phyloP scores from a whole-genome alignment of 2,113 vertebrate species.

The Naja naja region DNA sequence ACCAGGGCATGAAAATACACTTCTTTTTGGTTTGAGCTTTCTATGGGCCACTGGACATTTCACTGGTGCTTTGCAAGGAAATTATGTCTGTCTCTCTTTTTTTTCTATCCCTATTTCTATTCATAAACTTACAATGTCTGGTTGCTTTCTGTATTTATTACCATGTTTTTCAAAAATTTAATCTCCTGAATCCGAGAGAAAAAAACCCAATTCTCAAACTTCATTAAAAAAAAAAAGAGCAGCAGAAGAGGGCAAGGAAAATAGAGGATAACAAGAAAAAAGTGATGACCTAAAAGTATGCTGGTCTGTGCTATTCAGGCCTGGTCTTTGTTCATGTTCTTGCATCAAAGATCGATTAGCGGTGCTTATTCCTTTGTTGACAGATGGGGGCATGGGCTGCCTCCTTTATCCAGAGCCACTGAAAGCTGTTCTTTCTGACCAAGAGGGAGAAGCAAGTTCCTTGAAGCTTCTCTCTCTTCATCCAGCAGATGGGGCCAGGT shows the following conservation, averaged over 20 bases:
- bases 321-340: not conserved
- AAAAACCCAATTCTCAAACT: not conserved
- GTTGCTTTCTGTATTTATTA: not conserved
- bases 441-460: not conserved
- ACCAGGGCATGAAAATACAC: not conserved
- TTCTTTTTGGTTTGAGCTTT: not conserved
- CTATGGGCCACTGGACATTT: not conserved
- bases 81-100: not conserved
- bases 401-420: not conserved
- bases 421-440: not conserved
- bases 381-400: not conserved
- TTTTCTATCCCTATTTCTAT: not conserved
- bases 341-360: not conserved
- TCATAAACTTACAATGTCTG: not conserved
- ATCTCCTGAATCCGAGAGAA: not conserved
- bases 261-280: not conserved
- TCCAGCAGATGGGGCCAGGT: not conserved
- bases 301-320: not conserved
- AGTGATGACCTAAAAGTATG: not conserved
- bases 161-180: not conserved
- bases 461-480: not conserved
- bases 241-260: not conserved
- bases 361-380: not conserved
- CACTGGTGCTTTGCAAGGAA: not conserved
- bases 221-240: not conserved